Evolutionary conservation across 1,140 invertebrate species (phyloP), one percentile per base, ranked within the genome.

Genomic region (Cherax destructor): DNA sequence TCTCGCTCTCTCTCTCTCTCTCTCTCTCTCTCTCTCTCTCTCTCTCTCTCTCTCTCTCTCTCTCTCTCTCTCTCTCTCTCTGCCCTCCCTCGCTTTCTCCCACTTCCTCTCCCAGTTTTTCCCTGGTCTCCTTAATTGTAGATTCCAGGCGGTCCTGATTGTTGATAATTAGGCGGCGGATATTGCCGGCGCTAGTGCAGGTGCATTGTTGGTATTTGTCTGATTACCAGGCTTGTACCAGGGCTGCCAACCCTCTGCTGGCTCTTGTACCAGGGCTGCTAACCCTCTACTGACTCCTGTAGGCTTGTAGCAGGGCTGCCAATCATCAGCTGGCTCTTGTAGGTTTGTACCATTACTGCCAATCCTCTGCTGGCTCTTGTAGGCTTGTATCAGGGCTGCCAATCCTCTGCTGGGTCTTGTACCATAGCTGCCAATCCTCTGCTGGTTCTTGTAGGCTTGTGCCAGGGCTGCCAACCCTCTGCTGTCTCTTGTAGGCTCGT

Each of bases 141-240:
- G 85, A 86, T 86, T 86, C 85, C 85, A 24, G 74, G 50, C 74
- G 85, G 49, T 77, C 50, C 56, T 86, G 69, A 59, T 77, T 30
- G 72, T 78, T 50, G 50, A 30, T 86, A 86, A 86, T 86, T 59
- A 86, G 85, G 65, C 24, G n/a, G 30, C 47, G 18, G 74, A 78
- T 59, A 59, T 77, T 78, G 56, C 72, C n/a, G 10, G 50, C n/a
- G 24, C 74, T 59, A n/a, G 85, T 59, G 74, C 85, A 86, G 74
- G 11, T 86, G 85, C 78, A 86, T 78, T 86, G 59, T 86, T 10
- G 85, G 85, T 74, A 86, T 86, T 77, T 78, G 52, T 59, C 50
- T 86, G 78, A 86, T 86, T 86, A 78, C 85, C 85, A 78, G 85
- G 41, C 30, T 56, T 10, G 50, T 78, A 50, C 49, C 72, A 84